Base-by-base conservation (phyloP, 2,888 invertebrate species). In the Zele albiditarsus region DNA sequence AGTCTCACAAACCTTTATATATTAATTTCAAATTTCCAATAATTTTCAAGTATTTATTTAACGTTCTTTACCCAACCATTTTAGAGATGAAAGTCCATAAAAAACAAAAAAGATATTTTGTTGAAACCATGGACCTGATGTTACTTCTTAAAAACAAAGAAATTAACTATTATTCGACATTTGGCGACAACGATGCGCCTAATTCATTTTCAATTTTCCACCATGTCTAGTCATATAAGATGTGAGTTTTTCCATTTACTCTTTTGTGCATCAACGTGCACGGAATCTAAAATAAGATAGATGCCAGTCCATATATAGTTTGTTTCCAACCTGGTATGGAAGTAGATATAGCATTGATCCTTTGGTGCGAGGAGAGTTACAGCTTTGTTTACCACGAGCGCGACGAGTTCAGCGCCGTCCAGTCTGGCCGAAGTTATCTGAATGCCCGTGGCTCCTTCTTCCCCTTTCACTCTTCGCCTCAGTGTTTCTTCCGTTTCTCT, bases 381-480 rank as follows among this genome's bases (percentile, higher is more conserved):
- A 89, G 89, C 87, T 89, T 89, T 89, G 89, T 89, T 89, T 89
- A 89, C 89, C 85, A 84, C 86, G 80, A 80, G 79, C 81, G 83
- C 87, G 85, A 85, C 85, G 85, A 84, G 84, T 81, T 81, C 84
- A 86, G 88, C 89, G 88, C 88, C 89, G 86, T 85, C 88, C 88
- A 89, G 89, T 89, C 89, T 89, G 84, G 84, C 85, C 81, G 77
- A 79, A 80, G 70, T 67, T 69, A 77, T 80, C 81, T 81, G 79
- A 79, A 78, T 79, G 76, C 78, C 58, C 28, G 49, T 72, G 49
- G 65, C 77, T 76, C 72, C 78, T 67, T 79, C 74, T 76, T 81
- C 76, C 38, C 70, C 74, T 72, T 73, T 72, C 38, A 75, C 66
- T 66, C 77, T 77, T 69, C 78, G 73, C 70, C 75, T 68, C 75